These are phyloP conservation scores for Theonella swinhoei DNA, from an alignment of 37 sponge, comb jelly and placozoan genomes.

Conservation along the genomic window DNA sequence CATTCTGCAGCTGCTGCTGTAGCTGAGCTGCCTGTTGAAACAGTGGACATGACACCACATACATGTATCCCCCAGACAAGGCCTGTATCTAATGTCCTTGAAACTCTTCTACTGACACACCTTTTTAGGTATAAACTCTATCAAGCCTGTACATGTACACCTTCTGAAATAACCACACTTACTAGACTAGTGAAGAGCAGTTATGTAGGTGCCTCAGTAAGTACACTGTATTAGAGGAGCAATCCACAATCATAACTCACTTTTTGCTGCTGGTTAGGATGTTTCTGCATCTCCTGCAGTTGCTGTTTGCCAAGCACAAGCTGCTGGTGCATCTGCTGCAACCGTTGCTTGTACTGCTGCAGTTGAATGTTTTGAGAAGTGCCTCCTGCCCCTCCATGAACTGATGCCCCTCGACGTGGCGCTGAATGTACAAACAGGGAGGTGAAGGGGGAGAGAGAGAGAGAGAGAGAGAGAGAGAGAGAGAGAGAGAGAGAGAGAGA, in stretches of 20 bases:
- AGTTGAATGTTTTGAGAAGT: conserved; percentile 54
- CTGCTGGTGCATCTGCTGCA: conserved; percentile 81
- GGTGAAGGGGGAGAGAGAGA: conserved; percentile 5
- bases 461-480: background rate
- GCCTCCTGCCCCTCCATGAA: background rate
- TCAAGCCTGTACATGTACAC: background rate
- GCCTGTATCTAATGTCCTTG: too few species aligned
- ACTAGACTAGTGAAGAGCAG: too few species aligned
- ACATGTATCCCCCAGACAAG: too few species aligned
- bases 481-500: background rate
- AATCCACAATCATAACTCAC: background rate
- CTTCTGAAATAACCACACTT: background rate
- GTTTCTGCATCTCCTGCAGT: conserved; percentile 80
- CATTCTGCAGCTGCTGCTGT: conserved; percentile 56
- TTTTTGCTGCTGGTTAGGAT: conserved; percentile 63
- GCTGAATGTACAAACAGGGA: background rate
- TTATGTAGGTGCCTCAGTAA: too few species aligned
- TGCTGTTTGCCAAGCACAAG: conserved; percentile 74
- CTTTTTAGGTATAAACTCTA: background rate
- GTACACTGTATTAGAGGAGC: background rate
- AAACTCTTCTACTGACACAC: background rate
- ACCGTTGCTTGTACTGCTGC: conserved; percentile 74
- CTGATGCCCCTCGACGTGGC: conserved; percentile 1
- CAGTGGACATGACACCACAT: too few species aligned
- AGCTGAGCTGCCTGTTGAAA: conserved; percentile 41